Base-by-base conservation (phyloP, 2,113 vertebrate species). In the Hystrix brachyura region DNA sequence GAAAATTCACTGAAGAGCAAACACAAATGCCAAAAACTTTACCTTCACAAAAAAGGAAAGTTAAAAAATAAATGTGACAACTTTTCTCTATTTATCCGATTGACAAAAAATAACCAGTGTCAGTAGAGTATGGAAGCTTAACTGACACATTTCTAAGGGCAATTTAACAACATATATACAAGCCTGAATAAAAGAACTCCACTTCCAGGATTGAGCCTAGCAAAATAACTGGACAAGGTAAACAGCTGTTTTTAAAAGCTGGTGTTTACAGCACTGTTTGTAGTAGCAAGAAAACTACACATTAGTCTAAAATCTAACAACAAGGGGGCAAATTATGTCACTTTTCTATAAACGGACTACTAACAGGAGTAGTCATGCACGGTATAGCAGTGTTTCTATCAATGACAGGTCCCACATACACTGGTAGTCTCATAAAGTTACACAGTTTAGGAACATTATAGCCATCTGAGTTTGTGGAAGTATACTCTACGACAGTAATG, bases 1-100 rank as follows among this genome's bases (percentile, higher is more conserved):
- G 59, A 72, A 87, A 94, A 92, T 71, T 80, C 90, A 90, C 60
- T n/a, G 90, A 84, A 94, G 19, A 84, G 74, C 46, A 94, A 92
- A 86, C 1, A 4, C 51, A 96, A 87, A 84, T 34, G 46, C n/a
- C 64, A 87, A 13, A 64, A 91, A 96, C 55, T 76, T 95, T 51
- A 48, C 38, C 34, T 55, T 87, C 59, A 64, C 69, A 67, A 90
- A 90, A 11, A 96, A 83, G 53, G 43, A 88, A 94, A 81, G 43
- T 64, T 92, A 95, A 92, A 79, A 94, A 80, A 82, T 46, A 86
- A 71, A 92, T 17, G 9, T 14, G 43, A 81, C 51, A 17, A 17
- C 48, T 86, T 51, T 82, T 86, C 46, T 87, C 48, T 46, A 84
- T 55, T 71, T 82, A 87, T 32, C 19, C 27, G 29, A 87, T 59